Conservation (phyloP, 2,888 invertebrate species). For the Eupeodes latifasciatus region DNA sequence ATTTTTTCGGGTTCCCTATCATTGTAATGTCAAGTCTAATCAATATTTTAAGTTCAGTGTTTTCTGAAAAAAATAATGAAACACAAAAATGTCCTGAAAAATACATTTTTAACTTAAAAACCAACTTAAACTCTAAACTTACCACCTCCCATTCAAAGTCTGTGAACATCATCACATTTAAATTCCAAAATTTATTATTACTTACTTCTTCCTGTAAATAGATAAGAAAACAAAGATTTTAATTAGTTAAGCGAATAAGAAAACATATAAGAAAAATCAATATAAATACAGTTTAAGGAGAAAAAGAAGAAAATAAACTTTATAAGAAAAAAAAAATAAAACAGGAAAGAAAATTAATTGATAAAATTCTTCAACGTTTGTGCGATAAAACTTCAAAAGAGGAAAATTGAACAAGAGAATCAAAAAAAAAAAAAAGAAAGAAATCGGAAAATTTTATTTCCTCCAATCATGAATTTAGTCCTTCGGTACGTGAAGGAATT, state of each 20-base stretch:
- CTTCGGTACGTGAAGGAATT: conserved; percentile 72
- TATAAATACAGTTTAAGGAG: conserved; percentile 11
- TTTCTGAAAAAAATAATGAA: no score
- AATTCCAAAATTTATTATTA: conserved; percentile 71
- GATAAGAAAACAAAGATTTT: conserved; percentile 74
- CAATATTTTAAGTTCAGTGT: no score
- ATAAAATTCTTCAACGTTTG: conserved; percentile 76
- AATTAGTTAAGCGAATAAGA: conserved; percentile 64
- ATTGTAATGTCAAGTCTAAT: no score
- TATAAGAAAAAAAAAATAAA: conserved; percentile 24
- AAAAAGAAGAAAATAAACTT: conserved; percentile 1
- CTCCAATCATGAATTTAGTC: conserved; percentile 75
- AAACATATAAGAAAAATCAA: conserved; percentile 43
- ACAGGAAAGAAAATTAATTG: conserved; percentile 74
- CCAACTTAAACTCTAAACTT: conserved; percentile 41
- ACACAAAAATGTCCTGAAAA: no score
- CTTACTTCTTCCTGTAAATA: conserved; percentile 84
- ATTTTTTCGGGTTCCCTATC: no score
- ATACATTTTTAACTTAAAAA: no score
- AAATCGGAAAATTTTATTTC: conserved; percentile 60
- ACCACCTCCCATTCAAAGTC: conserved; percentile 25
- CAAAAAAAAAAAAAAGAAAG: conserved; percentile 1
- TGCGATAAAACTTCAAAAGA: conserved; percentile 65
- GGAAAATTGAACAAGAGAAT: neutral
- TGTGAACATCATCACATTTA: neutral